Evolutionary conservation across 2,888 invertebrate species (phyloP).

Genomic region (Tetragonisca angustula): DNA sequence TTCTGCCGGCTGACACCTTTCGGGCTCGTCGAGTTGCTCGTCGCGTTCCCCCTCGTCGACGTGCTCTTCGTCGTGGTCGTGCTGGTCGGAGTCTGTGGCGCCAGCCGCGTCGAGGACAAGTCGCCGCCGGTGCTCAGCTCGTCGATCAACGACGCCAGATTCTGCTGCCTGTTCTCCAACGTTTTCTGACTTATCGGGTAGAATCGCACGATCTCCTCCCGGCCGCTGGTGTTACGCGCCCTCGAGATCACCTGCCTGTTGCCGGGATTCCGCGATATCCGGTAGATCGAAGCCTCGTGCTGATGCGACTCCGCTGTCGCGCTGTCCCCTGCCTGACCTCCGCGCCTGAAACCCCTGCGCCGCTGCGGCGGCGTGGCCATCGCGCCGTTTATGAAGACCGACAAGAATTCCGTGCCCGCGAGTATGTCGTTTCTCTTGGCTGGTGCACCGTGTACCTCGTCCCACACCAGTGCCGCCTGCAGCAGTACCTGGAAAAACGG

Average conservation of each 20-base stretch:
- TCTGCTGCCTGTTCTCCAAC: conserved; percentile 74
- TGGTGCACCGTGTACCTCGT: conserved; percentile 74
- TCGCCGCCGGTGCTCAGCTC: conserved; percentile 74
- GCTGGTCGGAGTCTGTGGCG: conserved; percentile 54
- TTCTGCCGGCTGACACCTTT: conserved; percentile 70
- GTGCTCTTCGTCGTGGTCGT: conserved; percentile 28
- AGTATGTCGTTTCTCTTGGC: conserved; percentile 83
- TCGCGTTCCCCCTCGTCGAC: conserved; percentile 60
- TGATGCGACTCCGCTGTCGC: conserved; percentile 80
- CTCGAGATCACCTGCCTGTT: conserved; percentile 62
- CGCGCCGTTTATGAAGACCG: conserved; percentile 84
- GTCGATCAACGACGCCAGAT: conserved; percentile 74
- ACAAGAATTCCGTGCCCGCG: conserved; percentile 84
- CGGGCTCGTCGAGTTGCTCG: conserved; percentile 21
- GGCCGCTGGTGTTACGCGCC: conserved; percentile 53
- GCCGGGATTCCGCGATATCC: conserved; percentile 81
- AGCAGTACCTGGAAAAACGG: conserved; percentile 78
- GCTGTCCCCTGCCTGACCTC: conserved; percentile 74
- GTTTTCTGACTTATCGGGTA: conserved; percentile 81
- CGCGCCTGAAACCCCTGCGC: conserved; percentile 73
- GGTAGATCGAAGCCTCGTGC: conserved; percentile 81
- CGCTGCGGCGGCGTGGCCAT: conserved; percentile 79
- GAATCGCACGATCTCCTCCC: conserved; percentile 75
- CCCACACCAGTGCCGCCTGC: conserved; percentile 78
- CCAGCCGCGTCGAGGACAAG: conserved; percentile 66